phyloP scores from a whole-genome alignment of 1,140 invertebrate genomes.

The Drosophila chauvacae region DNA sequence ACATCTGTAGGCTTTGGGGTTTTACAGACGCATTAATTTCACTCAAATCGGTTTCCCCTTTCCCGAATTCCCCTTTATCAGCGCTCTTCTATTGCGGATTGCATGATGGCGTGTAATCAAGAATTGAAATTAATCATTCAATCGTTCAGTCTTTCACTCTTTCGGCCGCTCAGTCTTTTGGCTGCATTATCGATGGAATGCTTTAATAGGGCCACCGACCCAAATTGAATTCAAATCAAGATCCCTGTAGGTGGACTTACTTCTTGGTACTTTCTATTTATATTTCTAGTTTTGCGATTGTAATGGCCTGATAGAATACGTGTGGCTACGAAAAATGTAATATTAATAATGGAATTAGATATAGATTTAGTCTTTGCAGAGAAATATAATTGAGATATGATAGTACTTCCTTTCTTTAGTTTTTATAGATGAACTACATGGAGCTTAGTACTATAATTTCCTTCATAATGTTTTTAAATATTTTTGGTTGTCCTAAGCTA shows the following conservation, averaged over 20 bases:
- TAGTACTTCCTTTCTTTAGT: background rate
- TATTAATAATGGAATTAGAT: background rate
- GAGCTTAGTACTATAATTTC: too few species aligned
- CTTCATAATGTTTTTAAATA: too few species aligned
- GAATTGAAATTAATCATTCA: constrained; percentile 70
- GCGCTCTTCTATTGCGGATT: constrained; percentile 24
- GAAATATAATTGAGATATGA: too few species aligned
- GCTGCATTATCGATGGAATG: constrained; percentile 22
- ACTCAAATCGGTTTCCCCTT: constrained; percentile 21
- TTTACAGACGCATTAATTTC: constrained; percentile 29
- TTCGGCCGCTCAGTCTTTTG: background rate
- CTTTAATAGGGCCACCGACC: background rate
- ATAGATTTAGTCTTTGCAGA: background rate
- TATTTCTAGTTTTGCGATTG: background rate
- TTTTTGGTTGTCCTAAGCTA: background rate
- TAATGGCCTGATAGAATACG: constrained; percentile 2
- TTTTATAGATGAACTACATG: background rate
- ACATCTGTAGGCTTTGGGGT: constrained; percentile 1
- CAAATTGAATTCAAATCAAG: constrained; percentile 14
- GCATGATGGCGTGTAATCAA: constrained; percentile 63
- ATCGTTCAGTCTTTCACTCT: constrained; percentile 5
- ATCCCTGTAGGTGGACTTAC: background rate
- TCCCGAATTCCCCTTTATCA: background rate
- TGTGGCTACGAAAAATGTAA: background rate
- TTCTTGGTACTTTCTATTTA: constrained; percentile 10